Evolutionary conservation across 2,113 vertebrate species (phyloP).

Genomic region (Tursiops truncatus): DNA sequence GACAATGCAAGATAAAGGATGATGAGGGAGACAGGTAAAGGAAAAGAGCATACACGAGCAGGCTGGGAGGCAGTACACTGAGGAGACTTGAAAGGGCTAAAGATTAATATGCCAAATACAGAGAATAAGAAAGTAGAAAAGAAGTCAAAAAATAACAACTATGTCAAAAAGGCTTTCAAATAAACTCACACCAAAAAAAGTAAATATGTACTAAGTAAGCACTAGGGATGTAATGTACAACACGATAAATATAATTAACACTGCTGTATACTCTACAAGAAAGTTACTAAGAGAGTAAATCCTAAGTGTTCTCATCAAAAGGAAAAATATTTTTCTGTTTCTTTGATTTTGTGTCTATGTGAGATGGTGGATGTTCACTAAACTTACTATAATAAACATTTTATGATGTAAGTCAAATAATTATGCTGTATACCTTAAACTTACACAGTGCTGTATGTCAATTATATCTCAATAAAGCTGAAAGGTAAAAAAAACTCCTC

Average conservation of each 20-base stretch:
- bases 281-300: neutral
- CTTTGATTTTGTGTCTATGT: neutral
- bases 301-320: neutral
- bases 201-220: neutral
- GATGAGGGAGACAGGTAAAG: neutral
- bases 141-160: slow-evolving; percentile 17
- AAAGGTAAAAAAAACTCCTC: neutral
- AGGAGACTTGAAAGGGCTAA: neutral
- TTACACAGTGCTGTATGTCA: neutral
- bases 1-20: neutral
- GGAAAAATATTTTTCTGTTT: neutral
- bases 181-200: neutral
- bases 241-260: neutral
- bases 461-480: neutral
- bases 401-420: neutral
- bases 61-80: neutral
- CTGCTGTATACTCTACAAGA: neutral
- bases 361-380: neutral
- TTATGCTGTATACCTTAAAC: neutral
- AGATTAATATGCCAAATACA: neutral
- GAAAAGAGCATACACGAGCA: neutral
- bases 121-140: neutral
- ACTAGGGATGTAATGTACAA: neutral
- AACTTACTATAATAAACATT: neutral
- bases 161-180: neutral